Conservation (phyloP, 2,888 invertebrate species). For the Phrixothrix hirtus region DNA sequence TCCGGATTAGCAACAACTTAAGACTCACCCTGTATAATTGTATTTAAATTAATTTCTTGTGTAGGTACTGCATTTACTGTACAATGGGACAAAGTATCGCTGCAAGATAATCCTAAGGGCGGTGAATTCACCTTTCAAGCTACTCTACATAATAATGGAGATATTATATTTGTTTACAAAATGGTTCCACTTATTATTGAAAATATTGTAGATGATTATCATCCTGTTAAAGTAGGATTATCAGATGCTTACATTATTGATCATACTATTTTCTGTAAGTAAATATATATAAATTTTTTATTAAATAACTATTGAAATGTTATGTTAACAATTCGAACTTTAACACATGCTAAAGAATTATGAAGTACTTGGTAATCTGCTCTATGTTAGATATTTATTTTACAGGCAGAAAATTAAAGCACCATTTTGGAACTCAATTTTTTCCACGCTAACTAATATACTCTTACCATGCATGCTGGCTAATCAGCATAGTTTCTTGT, state of each 20-base stretch:
- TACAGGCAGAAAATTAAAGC: too few species aligned
- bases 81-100: slow-evolving; percentile 88
- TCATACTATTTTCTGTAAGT: slow-evolving; percentile 80
- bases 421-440: too few species aligned
- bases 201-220: slow-evolving; percentile 78
- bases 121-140: slow-evolving; percentile 91
- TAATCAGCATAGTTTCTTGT: too few species aligned
- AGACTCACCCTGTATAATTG: too few species aligned
- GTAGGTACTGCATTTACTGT: slow-evolving; percentile 87
- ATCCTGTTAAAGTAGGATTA: slow-evolving; percentile 97
- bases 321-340: too few species aligned
- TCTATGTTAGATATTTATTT: too few species aligned
- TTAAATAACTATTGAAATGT: too few species aligned
- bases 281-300: not conserved
- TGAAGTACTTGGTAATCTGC: too few species aligned
- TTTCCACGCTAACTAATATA: too few species aligned
- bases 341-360: too few species aligned
- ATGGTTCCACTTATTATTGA: slow-evolving; percentile 77
- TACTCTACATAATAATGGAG: slow-evolving; percentile 82
- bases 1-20: too few species aligned
- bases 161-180: slow-evolving; percentile 91
- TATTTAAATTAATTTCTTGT: slow-evolving; percentile 21
- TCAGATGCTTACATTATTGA: slow-evolving; percentile 98
- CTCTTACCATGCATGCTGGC: too few species aligned
- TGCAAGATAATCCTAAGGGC: slow-evolving; percentile 75